Evolutionary conservation across 2,888 invertebrate genomes (phyloP).

Genomic region (Limnephilus lunatus): DNA sequence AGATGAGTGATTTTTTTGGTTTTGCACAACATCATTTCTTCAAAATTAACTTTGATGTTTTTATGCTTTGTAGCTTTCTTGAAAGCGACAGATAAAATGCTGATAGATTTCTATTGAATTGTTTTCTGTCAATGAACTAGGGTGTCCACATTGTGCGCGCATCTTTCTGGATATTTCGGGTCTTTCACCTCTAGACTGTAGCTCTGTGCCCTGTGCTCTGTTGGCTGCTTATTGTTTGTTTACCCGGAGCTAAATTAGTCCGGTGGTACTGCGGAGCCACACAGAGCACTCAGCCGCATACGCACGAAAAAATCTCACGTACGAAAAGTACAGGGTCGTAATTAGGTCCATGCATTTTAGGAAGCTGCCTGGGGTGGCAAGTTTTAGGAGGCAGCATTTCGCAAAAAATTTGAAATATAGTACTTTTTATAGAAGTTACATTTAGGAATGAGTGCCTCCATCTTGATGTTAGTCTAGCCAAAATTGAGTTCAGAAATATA

Average conservation of each 20-base stretch:
- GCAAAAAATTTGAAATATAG: not conserved
- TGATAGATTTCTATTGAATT: not conserved
- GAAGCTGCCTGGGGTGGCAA: not conserved
- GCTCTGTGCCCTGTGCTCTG: not conserved
- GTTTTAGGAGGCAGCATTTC: no score
- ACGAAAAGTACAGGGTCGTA: not conserved
- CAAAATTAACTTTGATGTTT: not conserved
- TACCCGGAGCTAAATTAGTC: constrained; percentile 43
- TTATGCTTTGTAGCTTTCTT: not conserved
- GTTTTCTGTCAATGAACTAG: constrained; percentile 21
- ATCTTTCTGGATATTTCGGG: constrained; percentile 33
- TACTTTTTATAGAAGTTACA: no score
- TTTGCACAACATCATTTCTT: not conserved
- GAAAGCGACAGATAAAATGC: not conserved
- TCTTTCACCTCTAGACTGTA: constrained; percentile 34
- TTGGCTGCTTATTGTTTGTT: constrained; percentile 44
- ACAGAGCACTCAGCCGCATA: not conserved
- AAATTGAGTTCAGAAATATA: no score
- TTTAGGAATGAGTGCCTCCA: no score
- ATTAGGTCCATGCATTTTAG: not conserved
- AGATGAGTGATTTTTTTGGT: not conserved
- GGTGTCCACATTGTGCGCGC: constrained; percentile 40
- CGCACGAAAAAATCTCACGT: not conserved
- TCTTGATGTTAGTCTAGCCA: no score
- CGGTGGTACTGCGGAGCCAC: not conserved